Percentiles rank a stretch among this genome's conserved stretches.
phyloP scores from a whole-genome alignment of 2,888 invertebrate genomes.

The Spodoptera littoralis region DNA sequence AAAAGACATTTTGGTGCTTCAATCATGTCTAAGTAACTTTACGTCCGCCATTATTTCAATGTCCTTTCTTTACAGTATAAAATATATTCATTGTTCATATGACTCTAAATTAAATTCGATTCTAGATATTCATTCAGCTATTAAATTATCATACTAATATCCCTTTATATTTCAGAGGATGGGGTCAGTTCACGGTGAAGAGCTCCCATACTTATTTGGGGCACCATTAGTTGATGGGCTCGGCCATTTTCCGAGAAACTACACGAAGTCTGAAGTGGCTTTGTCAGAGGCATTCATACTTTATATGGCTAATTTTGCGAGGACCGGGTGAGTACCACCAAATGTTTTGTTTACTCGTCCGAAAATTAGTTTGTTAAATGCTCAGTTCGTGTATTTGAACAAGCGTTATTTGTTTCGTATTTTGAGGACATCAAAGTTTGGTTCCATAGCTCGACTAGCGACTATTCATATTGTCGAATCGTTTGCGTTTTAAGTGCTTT shows the following conservation, averaged over 20 bases:
- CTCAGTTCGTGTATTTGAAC: neutral
- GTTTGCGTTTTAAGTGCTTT: neutral
- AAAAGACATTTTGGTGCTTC: too few species aligned
- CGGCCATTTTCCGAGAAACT: conserved; percentile 95
- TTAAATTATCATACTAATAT: conserved; percentile 14
- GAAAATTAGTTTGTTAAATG: conserved; percentile 1
- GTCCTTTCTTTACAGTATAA: too few species aligned
- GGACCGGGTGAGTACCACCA: conserved; percentile 93
- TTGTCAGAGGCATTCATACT: conserved; percentile 96
- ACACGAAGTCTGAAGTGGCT: conserved; percentile 95
- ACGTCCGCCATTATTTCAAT: too few species aligned
- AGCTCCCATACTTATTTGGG: conserved; percentile 96
- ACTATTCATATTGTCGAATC: neutral
- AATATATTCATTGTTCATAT: too few species aligned
- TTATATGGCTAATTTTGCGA: conserved; percentile 96
- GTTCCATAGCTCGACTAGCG: neutral
- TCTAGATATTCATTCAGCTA: neutral
- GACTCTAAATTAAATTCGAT: conserved; percentile 12
- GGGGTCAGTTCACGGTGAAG: conserved; percentile 97
- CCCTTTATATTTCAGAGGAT: conserved; percentile 90
- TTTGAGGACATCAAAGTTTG: neutral
- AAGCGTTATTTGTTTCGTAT: neutral
- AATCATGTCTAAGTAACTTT: too few species aligned
- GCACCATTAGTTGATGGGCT: conserved; percentile 95
- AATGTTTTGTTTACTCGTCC: conserved; percentile 2